A percentile compares a stretch with the other conserved stretches of the same genome.
phyloP scores from a whole-genome alignment of 2,113 vertebrate species.

The Falcunculus frontatus region DNA sequence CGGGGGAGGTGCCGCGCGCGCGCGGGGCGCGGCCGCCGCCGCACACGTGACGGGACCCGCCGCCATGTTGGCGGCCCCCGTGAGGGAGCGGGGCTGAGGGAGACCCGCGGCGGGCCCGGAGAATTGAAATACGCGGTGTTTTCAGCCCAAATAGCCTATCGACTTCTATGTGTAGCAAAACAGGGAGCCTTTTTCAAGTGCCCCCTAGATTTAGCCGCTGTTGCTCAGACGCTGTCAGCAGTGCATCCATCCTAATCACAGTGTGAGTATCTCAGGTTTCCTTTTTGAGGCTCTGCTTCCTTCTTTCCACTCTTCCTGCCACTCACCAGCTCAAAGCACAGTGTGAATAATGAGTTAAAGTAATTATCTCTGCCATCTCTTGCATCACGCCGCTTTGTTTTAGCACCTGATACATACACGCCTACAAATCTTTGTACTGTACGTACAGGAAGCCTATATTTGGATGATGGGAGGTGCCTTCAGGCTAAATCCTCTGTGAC shows the following conservation, averaged over 20 bases:
- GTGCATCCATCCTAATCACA: background rate
- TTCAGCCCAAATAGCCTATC: background rate
- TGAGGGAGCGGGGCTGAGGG: accelerated
- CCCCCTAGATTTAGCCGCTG: background rate
- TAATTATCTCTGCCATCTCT: background rate
- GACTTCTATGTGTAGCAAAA: background rate
- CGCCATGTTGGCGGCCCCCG: background rate
- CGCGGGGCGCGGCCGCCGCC: background rate
- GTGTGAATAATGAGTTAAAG: background rate
- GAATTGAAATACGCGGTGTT: background rate
- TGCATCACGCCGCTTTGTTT: background rate
- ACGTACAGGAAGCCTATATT: background rate
- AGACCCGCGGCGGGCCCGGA: accelerated
- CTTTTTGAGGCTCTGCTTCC: background rate
- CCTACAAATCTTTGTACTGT: background rate
- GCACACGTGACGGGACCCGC: background rate
- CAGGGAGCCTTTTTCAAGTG: background rate
- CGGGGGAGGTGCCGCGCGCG: conserved; percentile 69
- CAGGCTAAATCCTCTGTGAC: background rate
- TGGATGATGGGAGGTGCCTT: background rate
- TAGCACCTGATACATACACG: background rate
- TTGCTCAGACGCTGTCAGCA: background rate
- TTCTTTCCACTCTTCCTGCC: background rate
- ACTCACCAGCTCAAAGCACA: background rate
- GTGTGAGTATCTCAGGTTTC: background rate